These are phyloP conservation scores for Lacerta agilis DNA, from an alignment of 2,797 vertebrate genomes.

Conservation along the genomic window DNA sequence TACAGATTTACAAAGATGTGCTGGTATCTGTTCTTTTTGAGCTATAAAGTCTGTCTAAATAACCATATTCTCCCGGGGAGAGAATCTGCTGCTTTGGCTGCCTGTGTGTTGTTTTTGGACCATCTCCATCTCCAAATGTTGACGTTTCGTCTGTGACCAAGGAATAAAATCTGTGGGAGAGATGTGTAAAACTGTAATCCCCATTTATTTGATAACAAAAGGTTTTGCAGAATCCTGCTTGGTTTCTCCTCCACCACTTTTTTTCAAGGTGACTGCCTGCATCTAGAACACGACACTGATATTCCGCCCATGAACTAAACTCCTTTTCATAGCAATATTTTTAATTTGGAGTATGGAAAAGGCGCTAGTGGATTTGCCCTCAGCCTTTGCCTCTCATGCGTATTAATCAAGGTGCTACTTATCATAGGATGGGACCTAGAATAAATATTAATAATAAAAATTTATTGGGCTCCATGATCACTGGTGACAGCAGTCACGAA, in stretches of 20 bases:
- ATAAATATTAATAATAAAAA: background rate
- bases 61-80: slow-evolving; percentile 65
- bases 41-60: slow-evolving; percentile 68
- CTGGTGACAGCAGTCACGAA: too few species aligned
- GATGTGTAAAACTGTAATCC: slow-evolving; percentile 71
- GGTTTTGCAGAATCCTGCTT: slow-evolving; percentile 65
- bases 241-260: slow-evolving; percentile 43
- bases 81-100: slow-evolving; percentile 62
- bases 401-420: background rate
- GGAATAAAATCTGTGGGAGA: slow-evolving; percentile 67
- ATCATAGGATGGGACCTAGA: background rate
- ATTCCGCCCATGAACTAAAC: slow-evolving; percentile 36
- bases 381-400: background rate
- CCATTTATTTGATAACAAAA: slow-evolving; percentile 73
- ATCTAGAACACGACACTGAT: slow-evolving; percentile 46
- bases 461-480: too few species aligned
- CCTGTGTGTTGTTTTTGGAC: slow-evolving; percentile 68
- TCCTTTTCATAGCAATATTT: background rate
- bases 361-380: too few species aligned
- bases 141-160: slow-evolving; percentile 74
- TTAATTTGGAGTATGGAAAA: background rate
- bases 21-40: slow-evolving; percentile 52
- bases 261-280: slow-evolving; percentile 64
- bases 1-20: slow-evolving; percentile 59
- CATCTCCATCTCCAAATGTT: slow-evolving; percentile 74